Evolutionary conservation across 1,140 invertebrate species (phyloP).

Genomic region (Aethina tumida): DNA sequence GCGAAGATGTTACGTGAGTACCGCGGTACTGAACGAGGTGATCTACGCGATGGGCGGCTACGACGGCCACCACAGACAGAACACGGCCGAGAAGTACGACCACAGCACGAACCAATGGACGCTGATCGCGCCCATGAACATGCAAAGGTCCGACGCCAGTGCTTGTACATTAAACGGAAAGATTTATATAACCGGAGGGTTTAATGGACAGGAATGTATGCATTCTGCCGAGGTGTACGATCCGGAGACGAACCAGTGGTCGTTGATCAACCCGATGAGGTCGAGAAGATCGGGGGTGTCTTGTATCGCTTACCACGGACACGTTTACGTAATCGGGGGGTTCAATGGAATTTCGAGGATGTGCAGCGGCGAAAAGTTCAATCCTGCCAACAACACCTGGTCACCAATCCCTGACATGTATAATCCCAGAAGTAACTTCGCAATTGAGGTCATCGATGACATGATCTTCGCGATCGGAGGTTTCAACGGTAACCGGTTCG

Average conservation of each 20-base stretch:
- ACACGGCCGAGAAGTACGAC: conserved; percentile 66
- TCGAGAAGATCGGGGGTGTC: conserved; percentile 67
- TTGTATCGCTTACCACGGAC: conserved; percentile 57
- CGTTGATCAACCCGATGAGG: conserved; percentile 67
- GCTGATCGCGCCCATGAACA: conserved; percentile 51
- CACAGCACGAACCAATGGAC: conserved; percentile 55
- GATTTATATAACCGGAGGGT: conserved; percentile 78
- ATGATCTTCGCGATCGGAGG: conserved; percentile 76
- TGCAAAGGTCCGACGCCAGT: conserved; percentile 58
- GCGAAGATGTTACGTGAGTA: conserved; percentile 55
- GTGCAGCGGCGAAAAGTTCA: conserved; percentile 60
- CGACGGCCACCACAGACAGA: conserved; percentile 61
- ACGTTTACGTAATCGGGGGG: conserved; percentile 67
- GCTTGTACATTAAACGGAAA: conserved; percentile 55
- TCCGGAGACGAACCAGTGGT: conserved; percentile 77
- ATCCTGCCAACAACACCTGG: conserved; percentile 58
- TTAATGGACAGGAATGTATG: conserved; percentile 82
- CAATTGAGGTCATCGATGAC: conserved; percentile 66
- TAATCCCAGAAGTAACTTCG: conserved; percentile 75
- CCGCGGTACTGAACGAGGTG: conserved; percentile 46
- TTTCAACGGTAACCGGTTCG: conserved; percentile 57
- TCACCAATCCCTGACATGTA: conserved; percentile 65
- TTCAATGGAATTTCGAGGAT: conserved; percentile 65
- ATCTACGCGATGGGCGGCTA: conserved; percentile 71
- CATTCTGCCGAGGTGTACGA: conserved; percentile 79